Evolutionary conservation across 1,140 invertebrate genomes (phyloP), one percentile per base, ranked within the genome.

Genomic region (Holotrichia oblita): DNA sequence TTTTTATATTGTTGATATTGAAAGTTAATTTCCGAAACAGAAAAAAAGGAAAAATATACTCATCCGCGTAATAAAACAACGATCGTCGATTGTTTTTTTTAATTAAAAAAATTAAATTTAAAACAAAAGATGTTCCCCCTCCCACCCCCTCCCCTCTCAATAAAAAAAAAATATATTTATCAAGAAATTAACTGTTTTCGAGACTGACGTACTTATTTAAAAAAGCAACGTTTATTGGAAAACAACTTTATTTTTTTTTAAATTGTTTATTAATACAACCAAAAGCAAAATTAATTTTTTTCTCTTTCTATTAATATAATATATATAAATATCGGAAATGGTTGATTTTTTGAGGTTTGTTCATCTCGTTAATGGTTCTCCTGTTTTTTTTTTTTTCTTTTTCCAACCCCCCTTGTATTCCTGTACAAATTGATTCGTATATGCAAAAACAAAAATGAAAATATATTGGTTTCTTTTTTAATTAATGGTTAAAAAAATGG

Each of bases 141-240:
- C n/a, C n/a, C 10, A 41, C 10, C 10, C 10, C 10, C 4, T 41
- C n/a, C n/a, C n/a, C n/a, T 6, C 0, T 12, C 0, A 9, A 48
- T 14, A 8, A 48, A 3, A 48, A n/a, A 12, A n/a, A 10, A 41
- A 6, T 41, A 10, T 6, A 10, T 2, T 12, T 14, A 48, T 55
- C 48, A 55, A 55, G 48, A 17, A 55, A 55, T 55, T 55, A 17
- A 55, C 48, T 48, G 44, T 48, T 48, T 48, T 48, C 44, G 44
- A 48, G 8, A 9, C 12, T 0, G 41, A n/a, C n/a, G n/a, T n/a
- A 42, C 12, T 42, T 12, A 42, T 0, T 9, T 42, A 7, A 12
- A 12, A 9, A 12, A 12, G 44, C 48, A 55, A 55, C 48, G 48
- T 55, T 55, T 55, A 55, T 55, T 55, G 17, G 48, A 17, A 55